Evolutionary conservation across 2,113 vertebrate species (phyloP), one percentile per base, ranked within the genome.

Genomic region (Scophthalmus maximus): DNA sequence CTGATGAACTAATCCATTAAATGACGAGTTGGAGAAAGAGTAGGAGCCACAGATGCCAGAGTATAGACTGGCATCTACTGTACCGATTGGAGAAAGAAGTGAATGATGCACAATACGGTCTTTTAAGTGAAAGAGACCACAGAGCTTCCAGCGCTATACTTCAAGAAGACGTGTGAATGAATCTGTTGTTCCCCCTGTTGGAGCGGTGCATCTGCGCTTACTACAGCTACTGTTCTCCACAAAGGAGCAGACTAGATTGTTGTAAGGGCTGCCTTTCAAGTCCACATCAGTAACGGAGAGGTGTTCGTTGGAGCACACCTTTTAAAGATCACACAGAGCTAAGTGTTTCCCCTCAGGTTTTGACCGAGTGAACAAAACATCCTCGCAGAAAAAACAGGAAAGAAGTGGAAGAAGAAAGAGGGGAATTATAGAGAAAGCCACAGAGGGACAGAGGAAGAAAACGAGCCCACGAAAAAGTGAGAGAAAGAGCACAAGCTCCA

Each of bases 371-470:
- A 76, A 71, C 23, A 18, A 12, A 46, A 9, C 18, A 52, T 27
- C 52, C 10, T 59, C 1, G 4, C 20, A 47, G 34, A 44, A 66
- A 55, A 60, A n/a, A n/a, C n/a, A n/a, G n/a, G n/a, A n/a, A n/a
- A n/a, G n/a, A n/a, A n/a, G n/a, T n/a, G n/a, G n/a, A n/a, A n/a
- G n/a, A n/a, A n/a, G n/a, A 40, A 47, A 38, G 38, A 50, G 7
- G 2, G 22, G 36, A 53, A 57, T 56, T 30, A 49, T 50, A 51
- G 11, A 42, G 44, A 27, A 62, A 46, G 52, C 18, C 42, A 73
- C 34, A 25, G 23, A 77, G 25, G 52, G 42, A 36, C 1, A 34
- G 67, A 71, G 3, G 30, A 63, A 73, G 61, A 80, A 73, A 73
- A 73, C 32, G 65, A 69, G 46, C 7, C 12, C 32, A n/a, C 26